A percentile compares a stretch with the other conserved stretches of the same genome.
These are phyloP conservation scores for Melanotaenia parkinsoni DNA, from an alignment of 2,797 vertebrate genomes.

Conservation along the genomic window DNA sequence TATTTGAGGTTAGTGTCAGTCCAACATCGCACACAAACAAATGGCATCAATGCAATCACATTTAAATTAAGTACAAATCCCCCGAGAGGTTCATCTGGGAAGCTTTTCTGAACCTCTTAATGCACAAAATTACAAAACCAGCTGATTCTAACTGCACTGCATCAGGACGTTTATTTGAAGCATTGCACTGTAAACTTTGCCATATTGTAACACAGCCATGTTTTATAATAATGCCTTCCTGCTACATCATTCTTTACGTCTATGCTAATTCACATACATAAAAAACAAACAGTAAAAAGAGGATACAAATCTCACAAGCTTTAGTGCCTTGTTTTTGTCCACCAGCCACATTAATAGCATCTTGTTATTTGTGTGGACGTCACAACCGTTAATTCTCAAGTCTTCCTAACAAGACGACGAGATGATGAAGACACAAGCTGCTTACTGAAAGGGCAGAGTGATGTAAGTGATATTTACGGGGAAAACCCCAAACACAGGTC, in stretches of 20 bases:
- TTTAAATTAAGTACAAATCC: not conserved
- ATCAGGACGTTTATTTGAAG: conserved; percentile 14
- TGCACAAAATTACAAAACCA: conserved; percentile 16
- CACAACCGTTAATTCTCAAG: not conserved
- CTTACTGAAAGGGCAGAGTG: not conserved
- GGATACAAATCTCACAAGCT: not conserved
- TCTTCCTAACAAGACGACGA: not conserved
- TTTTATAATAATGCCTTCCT: not conserved
- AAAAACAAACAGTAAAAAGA: not conserved
- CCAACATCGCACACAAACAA: conserved; percentile 11
- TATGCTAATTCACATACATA: not conserved
- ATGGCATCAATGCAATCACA: conserved; percentile 7
- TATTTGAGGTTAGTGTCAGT: conserved; percentile 15
- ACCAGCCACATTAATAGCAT: not conserved
- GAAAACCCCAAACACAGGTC: not conserved
- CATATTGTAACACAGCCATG: not conserved
- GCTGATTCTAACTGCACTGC: not conserved
- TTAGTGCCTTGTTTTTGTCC: not conserved
- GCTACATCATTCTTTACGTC: not conserved
- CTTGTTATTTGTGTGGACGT: not conserved
- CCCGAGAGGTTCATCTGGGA: not conserved
- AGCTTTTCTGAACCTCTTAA: conserved; percentile 18
- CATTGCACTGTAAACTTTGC: conserved; percentile 5
- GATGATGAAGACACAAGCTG: not conserved
- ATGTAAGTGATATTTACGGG: not conserved